phyloP scores from a whole-genome alignment of 2,888 invertebrate genomes.

The Andrena praecox region DNA sequence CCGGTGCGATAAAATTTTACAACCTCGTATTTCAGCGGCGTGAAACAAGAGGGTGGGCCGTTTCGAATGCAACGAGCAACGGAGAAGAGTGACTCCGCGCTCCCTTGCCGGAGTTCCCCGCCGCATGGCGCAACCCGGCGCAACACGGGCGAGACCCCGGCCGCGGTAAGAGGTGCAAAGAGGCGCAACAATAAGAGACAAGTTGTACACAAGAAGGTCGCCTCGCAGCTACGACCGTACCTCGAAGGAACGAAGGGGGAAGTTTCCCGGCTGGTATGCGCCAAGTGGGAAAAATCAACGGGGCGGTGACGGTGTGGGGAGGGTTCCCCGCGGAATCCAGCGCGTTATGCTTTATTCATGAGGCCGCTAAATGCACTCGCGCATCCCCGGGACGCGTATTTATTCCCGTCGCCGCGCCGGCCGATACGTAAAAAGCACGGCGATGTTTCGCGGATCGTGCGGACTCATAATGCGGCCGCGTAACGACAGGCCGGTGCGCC shows the following conservation, averaged over 20 bases:
- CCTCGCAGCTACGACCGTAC: neutral
- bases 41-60: slow-evolving; percentile 18
- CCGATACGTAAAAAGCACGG: slow-evolving; percentile 46
- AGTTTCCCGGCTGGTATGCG: slow-evolving; percentile 55
- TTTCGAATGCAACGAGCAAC: slow-evolving; percentile 40
- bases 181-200: slow-evolving; percentile 59
- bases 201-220: slow-evolving; percentile 47
- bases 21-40: slow-evolving; percentile 55
- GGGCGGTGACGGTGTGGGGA: neutral
- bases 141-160: slow-evolving; percentile 17
- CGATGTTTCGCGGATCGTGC: slow-evolving; percentile 59
- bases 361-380: slow-evolving; percentile 72
- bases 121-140: slow-evolving; percentile 31
- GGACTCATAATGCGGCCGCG: slow-evolving; percentile 39
- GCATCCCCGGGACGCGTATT: slow-evolving; percentile 64
- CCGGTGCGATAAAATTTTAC: slow-evolving; percentile 56
- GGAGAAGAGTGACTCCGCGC: slow-evolving; percentile 35
- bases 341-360: slow-evolving; percentile 75
- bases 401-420: slow-evolving; percentile 60
- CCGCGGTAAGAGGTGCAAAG: slow-evolving; percentile 52
- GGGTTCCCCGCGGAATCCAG: slow-evolving; percentile 54
- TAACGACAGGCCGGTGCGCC: slow-evolving; percentile 43
- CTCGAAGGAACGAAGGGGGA: neutral
- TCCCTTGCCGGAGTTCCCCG: neutral
- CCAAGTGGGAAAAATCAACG: slow-evolving; percentile 71